Conservation (phyloP, 2,113 vertebrate species). For the Leucosticte australis region DNA sequence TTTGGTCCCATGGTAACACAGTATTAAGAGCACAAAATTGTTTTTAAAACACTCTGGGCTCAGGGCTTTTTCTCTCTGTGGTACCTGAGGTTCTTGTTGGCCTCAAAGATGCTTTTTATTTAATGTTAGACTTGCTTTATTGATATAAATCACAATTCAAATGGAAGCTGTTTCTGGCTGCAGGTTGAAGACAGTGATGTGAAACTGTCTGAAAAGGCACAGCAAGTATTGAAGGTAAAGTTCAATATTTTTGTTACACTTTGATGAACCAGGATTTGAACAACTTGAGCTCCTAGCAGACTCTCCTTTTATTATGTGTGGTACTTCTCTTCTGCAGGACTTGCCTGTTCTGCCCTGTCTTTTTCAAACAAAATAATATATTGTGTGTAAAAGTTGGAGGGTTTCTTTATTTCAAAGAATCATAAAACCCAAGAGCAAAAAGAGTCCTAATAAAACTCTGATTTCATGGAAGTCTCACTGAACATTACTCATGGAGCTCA, state of each 20-base stretch:
- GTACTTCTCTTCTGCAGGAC: background rate
- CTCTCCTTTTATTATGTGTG: background rate
- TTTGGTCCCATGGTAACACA: background rate
- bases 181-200: conserved; percentile 91
- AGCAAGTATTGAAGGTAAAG: conserved; percentile 66
- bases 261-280: background rate
- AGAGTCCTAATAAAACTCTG: background rate
- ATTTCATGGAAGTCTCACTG: background rate
- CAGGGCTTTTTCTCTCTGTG: background rate
- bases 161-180: conserved; percentile 15
- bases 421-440: background rate
- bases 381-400: background rate
- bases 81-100: background rate
- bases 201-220: conserved; percentile 86
- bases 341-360: background rate
- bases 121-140: background rate
- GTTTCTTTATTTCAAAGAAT: background rate
- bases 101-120: background rate
- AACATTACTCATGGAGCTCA: background rate
- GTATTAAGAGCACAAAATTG: background rate
- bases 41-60: background rate
- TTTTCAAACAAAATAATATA: background rate
- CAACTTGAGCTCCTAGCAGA: background rate
- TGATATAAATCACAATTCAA: background rate
- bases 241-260: background rate